These are phyloP conservation scores for Psittacula cyanocephala DNA, from an alignment of 2,113 vertebrate species.

Conservation along the genomic window DNA sequence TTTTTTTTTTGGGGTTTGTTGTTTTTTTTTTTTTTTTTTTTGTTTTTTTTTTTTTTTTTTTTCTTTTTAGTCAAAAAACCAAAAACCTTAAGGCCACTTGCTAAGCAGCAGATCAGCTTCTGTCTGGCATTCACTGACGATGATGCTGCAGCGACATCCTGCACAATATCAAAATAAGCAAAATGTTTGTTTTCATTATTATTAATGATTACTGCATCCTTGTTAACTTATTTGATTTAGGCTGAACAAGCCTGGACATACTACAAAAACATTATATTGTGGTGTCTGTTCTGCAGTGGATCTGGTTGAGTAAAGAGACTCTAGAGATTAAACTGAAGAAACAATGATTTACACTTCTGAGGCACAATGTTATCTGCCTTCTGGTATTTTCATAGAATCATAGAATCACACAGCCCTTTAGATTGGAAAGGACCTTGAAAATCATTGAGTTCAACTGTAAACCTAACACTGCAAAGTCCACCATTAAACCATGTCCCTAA, in stretches of 20 bases:
- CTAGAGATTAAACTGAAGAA: not conserved
- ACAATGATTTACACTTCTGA: not conserved
- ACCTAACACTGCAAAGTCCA: not conserved
- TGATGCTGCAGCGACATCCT: not conserved
- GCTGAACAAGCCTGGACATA: not conserved
- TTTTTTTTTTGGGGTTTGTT: too few species aligned
- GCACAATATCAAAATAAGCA: not conserved
- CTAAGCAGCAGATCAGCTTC: not conserved
- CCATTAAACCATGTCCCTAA: not conserved
- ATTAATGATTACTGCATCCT: not conserved
- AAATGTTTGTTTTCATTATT: not conserved
- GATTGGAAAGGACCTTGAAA: not conserved
- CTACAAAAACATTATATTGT: not conserved
- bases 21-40: too few species aligned
- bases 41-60: rapidly evolving
- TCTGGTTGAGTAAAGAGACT: not conserved
- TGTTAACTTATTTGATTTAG: not conserved
- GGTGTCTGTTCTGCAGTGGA: not conserved
- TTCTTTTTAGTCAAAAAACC: not conserved
- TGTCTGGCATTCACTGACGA: not conserved
- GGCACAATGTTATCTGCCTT: not conserved
- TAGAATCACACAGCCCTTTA: not conserved
- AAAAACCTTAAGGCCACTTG: not conserved
- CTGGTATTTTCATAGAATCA: not conserved
- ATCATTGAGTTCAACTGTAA: not conserved